Conservation (phyloP, 2,797 vertebrate species). For the Girardinus metallicus region DNA sequence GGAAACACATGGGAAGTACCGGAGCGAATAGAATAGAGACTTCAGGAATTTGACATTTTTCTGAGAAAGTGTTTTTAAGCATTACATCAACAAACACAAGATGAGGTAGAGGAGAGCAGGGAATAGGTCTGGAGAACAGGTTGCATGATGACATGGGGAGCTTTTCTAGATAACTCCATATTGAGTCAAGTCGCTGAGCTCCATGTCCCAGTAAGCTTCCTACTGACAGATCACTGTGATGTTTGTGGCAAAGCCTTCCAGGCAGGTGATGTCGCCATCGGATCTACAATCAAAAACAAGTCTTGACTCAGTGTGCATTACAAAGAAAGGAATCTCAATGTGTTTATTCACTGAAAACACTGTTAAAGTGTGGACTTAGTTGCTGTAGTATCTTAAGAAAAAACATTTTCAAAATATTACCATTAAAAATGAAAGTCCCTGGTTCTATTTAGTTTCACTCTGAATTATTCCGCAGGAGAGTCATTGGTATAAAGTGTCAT, state of each 20-base stretch:
- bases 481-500: not conserved
- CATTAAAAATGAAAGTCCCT: not conserved
- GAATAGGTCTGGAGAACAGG: not conserved
- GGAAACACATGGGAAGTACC: not conserved
- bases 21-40: not conserved
- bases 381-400: too few species aligned
- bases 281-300: slow-evolving; percentile 76
- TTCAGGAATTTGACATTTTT: slow-evolving; percentile 13
- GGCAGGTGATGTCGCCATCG: slow-evolving; percentile 90
- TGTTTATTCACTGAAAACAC: not conserved
- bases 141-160: not conserved
- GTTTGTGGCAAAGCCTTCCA: slow-evolving; percentile 85
- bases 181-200: slow-evolving; percentile 84
- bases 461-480: not conserved
- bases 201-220: slow-evolving; percentile 85
- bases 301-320: not conserved
- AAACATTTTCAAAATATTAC: not conserved
- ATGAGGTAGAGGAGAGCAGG: slow-evolving; percentile 11
- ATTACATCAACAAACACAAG: not conserved
- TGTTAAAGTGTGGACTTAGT: not conserved
- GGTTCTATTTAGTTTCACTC: not conserved
- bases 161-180: slow-evolving; percentile 80
- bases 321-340: slow-evolving; percentile 10
- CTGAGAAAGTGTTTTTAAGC: slow-evolving; percentile 5
- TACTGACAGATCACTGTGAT: slow-evolving; percentile 85